Conservation (phyloP, 2,113 vertebrate genomes). For the Colistium nudipinnis region DNA sequence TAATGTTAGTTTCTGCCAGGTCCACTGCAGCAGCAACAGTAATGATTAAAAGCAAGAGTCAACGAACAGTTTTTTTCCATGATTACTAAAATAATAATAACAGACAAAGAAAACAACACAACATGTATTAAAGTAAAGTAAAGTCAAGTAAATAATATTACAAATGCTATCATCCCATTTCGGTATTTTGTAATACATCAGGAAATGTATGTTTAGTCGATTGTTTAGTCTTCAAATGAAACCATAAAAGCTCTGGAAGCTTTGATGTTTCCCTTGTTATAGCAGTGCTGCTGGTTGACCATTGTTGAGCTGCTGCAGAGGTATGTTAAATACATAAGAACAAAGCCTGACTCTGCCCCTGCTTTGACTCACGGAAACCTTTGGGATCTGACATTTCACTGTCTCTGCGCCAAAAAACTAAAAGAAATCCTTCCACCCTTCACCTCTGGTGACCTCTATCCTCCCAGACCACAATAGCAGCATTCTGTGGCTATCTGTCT, state of each 20-base stretch:
- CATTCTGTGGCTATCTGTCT: slow-evolving; percentile 51
- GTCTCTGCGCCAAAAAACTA: slow-evolving; percentile 14
- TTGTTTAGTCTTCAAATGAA: neutral
- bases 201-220: neutral
- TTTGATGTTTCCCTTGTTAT: neutral
- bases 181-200: neutral
- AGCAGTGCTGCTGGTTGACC: neutral
- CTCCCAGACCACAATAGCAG: slow-evolving; percentile 46
- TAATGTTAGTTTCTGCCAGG: too few species aligned
- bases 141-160: too few species aligned
- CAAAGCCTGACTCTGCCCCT: slow-evolving; percentile 18
- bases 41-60: neutral
- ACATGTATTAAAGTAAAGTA: too few species aligned
- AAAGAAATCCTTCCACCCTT: slow-evolving; percentile 28
- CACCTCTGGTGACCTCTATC: slow-evolving; percentile 22
- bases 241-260: neutral
- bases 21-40: neutral
- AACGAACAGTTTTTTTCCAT: neutral
- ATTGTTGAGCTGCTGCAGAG: neutral
- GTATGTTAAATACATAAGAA: slow-evolving; percentile 12
- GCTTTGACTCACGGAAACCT: slow-evolving; percentile 9
- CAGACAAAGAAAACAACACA: neutral
- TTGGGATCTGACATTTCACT: slow-evolving; percentile 28
- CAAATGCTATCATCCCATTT: neutral
- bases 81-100: neutral